phyloP scores from a whole-genome alignment of 2,113 vertebrate species.

The Alligator mississippiensis region DNA sequence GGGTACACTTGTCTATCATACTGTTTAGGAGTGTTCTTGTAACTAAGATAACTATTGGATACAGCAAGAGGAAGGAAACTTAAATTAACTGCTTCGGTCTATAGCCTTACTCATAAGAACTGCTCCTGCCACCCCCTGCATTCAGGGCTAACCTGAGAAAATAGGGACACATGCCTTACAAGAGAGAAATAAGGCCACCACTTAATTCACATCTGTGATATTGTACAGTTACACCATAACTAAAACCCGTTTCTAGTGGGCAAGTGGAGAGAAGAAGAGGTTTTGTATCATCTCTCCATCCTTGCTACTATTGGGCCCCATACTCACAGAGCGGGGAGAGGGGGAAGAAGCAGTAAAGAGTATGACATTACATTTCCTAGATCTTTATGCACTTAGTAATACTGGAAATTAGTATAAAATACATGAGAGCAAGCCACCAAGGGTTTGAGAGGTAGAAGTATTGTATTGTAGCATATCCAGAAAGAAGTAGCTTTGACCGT shows the following conservation, averaged over 20 bases:
- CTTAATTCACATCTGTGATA: fast-evolving
- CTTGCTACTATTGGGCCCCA: not conserved
- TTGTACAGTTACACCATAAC: not conserved
- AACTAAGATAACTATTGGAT: not conserved
- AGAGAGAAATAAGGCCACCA: not conserved
- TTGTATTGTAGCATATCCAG: not conserved
- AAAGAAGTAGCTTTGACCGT: not conserved
- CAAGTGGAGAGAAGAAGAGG: not conserved
- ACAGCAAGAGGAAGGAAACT: not conserved
- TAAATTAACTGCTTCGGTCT: not conserved
- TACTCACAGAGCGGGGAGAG: not conserved
- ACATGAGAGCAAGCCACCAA: not conserved
- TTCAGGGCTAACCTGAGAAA: not conserved
- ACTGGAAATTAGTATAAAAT: not conserved
- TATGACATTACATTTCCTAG: not conserved
- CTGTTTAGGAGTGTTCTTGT: not conserved
- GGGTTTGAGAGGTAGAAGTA: not conserved
- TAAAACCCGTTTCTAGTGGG: not conserved
- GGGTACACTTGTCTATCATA: not conserved
- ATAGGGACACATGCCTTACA: not conserved
- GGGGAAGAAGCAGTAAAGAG: no score
- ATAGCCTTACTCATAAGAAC: not conserved
- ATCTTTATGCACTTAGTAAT: fast-evolving
- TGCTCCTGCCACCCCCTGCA: not conserved
- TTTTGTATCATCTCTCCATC: not conserved